Evolutionary conservation across 2,797 vertebrate species (phyloP).

Genomic region (Arvicola amphibius): DNA sequence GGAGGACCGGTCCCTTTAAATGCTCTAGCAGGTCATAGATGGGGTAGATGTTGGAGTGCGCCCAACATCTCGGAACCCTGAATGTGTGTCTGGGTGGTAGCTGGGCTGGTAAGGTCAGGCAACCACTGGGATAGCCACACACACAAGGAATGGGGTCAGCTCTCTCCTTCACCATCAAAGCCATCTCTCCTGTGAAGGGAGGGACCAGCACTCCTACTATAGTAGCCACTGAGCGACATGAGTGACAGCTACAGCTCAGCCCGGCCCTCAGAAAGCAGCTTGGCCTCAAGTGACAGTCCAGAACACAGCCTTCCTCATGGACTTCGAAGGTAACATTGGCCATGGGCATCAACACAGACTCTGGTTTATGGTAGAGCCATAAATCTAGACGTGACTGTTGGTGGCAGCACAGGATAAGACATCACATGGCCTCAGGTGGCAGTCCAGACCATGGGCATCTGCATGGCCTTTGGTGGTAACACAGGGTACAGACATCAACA

Average conservation of each 20-base stretch:
- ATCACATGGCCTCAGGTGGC: background rate
- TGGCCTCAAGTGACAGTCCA: background rate
- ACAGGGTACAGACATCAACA: background rate
- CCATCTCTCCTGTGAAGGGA: background rate
- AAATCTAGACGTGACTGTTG: background rate
- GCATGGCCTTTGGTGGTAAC: background rate
- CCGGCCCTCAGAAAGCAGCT: background rate
- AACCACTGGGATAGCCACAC: background rate
- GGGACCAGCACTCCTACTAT: background rate
- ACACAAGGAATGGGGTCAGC: too few species aligned
- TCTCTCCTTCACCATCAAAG: background rate
- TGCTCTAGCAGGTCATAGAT: background rate
- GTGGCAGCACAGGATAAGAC: background rate
- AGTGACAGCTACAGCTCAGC: background rate
- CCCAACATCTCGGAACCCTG: background rate
- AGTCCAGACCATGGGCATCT: background rate
- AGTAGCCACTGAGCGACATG: background rate
- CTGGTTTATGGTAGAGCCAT: background rate
- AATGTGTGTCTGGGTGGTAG: background rate
- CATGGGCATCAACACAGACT: background rate
- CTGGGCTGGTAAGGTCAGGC: background rate
- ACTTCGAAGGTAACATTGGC: background rate
- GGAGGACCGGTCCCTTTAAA: background rate
- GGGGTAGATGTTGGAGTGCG: background rate
- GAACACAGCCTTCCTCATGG: background rate